A percentile compares a stretch with the other conserved stretches of the same genome.
Evolutionary conservation across 2,888 invertebrate species (phyloP).

Genomic region (Panopea generosa): DNA sequence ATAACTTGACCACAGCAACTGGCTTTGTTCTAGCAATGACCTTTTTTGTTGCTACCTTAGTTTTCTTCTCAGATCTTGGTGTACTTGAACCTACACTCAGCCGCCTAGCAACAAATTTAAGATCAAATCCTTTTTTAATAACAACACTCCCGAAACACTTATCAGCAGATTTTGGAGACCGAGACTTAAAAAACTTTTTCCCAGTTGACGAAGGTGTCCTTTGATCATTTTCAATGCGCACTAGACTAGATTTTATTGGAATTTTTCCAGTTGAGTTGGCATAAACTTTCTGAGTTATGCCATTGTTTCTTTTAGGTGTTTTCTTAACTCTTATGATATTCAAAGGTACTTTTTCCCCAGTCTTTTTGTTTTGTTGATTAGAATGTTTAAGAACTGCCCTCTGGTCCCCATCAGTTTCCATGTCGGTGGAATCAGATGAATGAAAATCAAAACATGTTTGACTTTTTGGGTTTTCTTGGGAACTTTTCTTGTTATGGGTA

Average conservation of each 20-base stretch:
- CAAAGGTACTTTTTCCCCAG: conserved; percentile 34
- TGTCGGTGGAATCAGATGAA: conserved; percentile 43
- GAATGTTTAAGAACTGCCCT: conserved; percentile 29
- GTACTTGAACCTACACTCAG: conserved; percentile 3
- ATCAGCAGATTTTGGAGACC: conserved; percentile 67
- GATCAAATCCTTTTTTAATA: conserved; percentile 72
- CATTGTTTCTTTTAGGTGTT: conserved; percentile 17
- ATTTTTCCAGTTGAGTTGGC: conserved; percentile 31
- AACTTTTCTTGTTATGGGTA: neutral
- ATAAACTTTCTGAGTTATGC: neutral
- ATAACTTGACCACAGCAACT: too few species aligned
- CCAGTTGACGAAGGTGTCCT: conserved; percentile 41
- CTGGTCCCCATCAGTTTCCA: conserved; percentile 18
- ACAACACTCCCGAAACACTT: conserved; percentile 65
- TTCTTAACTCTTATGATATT: conserved; percentile 17
- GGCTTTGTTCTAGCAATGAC: too few species aligned
- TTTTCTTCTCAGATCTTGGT: too few species aligned
- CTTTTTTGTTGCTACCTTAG: too few species aligned
- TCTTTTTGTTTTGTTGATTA: conserved; percentile 4
- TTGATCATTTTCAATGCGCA: neutral
- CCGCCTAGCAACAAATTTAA: conserved; percentile 71
- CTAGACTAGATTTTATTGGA: neutral
- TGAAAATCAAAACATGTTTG: conserved; percentile 47
- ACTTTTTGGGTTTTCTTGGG: neutral
- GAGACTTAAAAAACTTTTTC: conserved; percentile 74